Evolutionary conservation across 2,113 vertebrate genomes (phyloP), one percentile per base, ranked within the genome.

Genomic region (Albula glossodonta): DNA sequence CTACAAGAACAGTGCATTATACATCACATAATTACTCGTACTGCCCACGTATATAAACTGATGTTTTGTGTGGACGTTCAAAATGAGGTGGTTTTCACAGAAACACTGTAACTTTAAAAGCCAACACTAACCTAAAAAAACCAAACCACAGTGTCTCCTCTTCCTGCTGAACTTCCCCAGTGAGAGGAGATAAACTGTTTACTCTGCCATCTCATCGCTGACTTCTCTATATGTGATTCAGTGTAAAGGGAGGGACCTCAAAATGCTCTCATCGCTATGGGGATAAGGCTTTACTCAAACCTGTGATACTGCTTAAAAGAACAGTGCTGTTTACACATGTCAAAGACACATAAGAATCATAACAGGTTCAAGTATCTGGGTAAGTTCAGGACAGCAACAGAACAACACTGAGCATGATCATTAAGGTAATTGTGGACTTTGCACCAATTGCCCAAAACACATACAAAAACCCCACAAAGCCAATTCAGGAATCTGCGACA

Each of bases 151-250:
- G 13, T 80, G 81, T 25, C 77, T 88, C 83, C 25, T 81, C 86
- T 90, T 90, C 86, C 88, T 79, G 63, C 82, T 83, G n/a, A n/a
- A 85, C 85, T 86, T 92, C 89, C 88, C 84, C 60, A 80, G 51
- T 9, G 41, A 49, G 82, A 52, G 82, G 50, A 51, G 6, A 51
- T 48, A 84, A n/a, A 19, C 51, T 6, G 41, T 60, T 48, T 12
- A 78, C 31, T 17, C 78, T 70, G 41, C 70, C 25, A 12, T 70
- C 79, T 70, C 63, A 50, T 60, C 48, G 12, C 50, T 49, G 50
- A 50, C 19, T 52, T 49, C 66, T 85, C 50, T 41, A 79, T 17
- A 49, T 79, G 41, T 15, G 31, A 49, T 17, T 80, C 41, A 84
- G 74, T 31, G 51, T 7, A 80, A 78, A 22, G 41, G 60, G 78